These are phyloP conservation scores for Chloroceryle amazona DNA, from an alignment of 2,797 vertebrate genomes.

Conservation along the genomic window DNA sequence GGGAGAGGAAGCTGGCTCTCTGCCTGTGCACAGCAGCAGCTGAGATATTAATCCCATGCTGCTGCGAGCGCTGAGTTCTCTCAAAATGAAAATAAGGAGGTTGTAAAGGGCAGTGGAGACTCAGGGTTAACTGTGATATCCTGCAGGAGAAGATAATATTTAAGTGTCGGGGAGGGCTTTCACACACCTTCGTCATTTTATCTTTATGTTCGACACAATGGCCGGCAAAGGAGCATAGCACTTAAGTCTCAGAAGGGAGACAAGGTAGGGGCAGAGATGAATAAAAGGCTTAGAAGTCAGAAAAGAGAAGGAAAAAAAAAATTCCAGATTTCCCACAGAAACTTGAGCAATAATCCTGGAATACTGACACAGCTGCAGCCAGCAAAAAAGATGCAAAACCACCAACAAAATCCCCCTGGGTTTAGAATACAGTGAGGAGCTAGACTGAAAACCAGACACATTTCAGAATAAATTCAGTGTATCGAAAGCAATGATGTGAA, in stretches of 20 bases:
- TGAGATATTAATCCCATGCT: not conserved
- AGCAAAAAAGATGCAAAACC: not conserved
- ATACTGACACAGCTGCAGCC: not conserved
- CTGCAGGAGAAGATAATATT: constrained; percentile 40
- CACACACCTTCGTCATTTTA: not conserved
- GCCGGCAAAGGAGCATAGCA: not conserved
- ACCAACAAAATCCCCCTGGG: not conserved
- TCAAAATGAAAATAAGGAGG: constrained; percentile 10
- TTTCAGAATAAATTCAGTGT: constrained; percentile 45
- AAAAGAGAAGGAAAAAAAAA: not conserved
- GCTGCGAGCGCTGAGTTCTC: fast-evolving
- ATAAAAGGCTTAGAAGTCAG: not conserved
- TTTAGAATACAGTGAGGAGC: constrained; percentile 5
- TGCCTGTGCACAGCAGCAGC: not conserved
- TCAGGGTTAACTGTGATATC: constrained; percentile 21
- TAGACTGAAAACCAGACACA: not conserved
- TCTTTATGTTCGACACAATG: not conserved
- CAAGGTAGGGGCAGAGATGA: not conserved
- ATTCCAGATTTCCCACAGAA: not conserved
- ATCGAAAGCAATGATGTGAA: constrained; percentile 56
- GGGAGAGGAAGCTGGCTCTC: not conserved
- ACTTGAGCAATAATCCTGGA: not conserved
- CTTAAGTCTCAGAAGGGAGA: not conserved
- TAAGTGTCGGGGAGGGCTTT: not conserved
- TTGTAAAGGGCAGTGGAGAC: not conserved